Base-by-base conservation (phyloP, 1,140 invertebrate species). In the Nylanderia fulva region DNA sequence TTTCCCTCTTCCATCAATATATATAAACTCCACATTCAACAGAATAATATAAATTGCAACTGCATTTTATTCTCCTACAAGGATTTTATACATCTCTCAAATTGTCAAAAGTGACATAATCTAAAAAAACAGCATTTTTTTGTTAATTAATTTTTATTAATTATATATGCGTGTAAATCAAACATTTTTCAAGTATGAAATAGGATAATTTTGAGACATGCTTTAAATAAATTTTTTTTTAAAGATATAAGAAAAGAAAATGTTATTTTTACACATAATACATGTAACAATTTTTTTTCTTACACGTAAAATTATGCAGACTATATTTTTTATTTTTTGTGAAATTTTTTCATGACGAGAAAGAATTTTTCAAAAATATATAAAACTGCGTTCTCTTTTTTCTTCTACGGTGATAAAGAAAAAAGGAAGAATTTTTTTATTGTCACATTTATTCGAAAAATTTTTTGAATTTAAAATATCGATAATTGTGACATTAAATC, bases 221-320 rank as follows among this genome's bases (percentile, higher is more conserved):
- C 18, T 48, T 48, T 48, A 15, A 4, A 1, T 18, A 5, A 18
- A 48, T 0, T 9, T 15, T 48, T 48, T 48, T 48, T 48, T 48
- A 42, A 15, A 33, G 2, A 33, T 21, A 21, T 54, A 63, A n/a
- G 3, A 18, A 15, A 29, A 29, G 11, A 2, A 29, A 29, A 33
- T 33, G 33, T 66, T 66, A 64, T 33, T 64, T 64, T 66, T 66
- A 64, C n/a, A 21, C 21, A n/a, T 36, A 3, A 63, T n/a, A 21
- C 36, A 13, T 8, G 3, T 8, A 4, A 63, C 27, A 54, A 13
- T 33, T 63, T 36, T 36, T 66, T 21, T 36, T 66, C 5, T 39
- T 6, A 13, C 6, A 13, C 4, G 5, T 13, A 66, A 39, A 21
- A 56, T 54, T 66, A 66, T 39, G 33, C 2, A 39, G 13, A n/a